Evolutionary conservation across 1,140 invertebrate species (phyloP).

Genomic region (Scaptodrosophila lebanonensis): DNA sequence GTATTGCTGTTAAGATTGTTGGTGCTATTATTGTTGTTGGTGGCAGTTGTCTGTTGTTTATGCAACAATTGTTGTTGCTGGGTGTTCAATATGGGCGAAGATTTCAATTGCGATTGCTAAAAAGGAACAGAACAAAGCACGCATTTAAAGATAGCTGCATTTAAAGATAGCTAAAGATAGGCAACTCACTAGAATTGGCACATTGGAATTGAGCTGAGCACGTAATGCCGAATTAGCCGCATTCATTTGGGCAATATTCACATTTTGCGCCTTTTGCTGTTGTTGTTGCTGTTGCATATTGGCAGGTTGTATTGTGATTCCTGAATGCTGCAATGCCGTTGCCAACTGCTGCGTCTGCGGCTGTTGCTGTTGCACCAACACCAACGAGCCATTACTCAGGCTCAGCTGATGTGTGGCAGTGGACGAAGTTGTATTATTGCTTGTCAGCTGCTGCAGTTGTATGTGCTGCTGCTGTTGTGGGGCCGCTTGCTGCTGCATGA

Average conservation of each 20-base stretch:
- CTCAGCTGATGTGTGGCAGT: conserved; percentile 71
- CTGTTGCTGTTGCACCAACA: conserved; percentile 79
- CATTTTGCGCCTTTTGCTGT: conserved; percentile 43
- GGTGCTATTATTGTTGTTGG: conserved; percentile 29
- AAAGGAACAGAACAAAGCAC: conserved; percentile 7
- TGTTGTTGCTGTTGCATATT: conserved; percentile 47
- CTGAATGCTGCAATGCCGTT: conserved; percentile 59
- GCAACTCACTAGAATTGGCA: conserved; percentile 79
- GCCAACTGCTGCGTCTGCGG: conserved; percentile 53
- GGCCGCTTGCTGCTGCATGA: neutral
- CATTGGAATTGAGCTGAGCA: conserved; percentile 78
- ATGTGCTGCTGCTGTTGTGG: conserved; percentile 55
- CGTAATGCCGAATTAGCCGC: conserved; percentile 66
- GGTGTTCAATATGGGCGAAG: conserved; percentile 59
- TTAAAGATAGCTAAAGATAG: neutral
- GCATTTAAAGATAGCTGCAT: neutral
- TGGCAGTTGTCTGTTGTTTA: conserved; percentile 49
- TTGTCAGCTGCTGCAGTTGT: conserved; percentile 56
- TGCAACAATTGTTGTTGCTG: conserved; percentile 58
- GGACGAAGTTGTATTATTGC: conserved; percentile 11
- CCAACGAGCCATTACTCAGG: conserved; percentile 79
- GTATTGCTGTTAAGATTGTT: conserved; percentile 77
- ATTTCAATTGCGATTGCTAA: conserved; percentile 81
- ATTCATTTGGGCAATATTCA: conserved; percentile 34
- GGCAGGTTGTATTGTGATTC: conserved; percentile 71